Evolutionary conservation across 2,113 vertebrate genomes (phyloP), one percentile per base, ranked within the genome.

Genomic region (Ochotona curzoniae): DNA sequence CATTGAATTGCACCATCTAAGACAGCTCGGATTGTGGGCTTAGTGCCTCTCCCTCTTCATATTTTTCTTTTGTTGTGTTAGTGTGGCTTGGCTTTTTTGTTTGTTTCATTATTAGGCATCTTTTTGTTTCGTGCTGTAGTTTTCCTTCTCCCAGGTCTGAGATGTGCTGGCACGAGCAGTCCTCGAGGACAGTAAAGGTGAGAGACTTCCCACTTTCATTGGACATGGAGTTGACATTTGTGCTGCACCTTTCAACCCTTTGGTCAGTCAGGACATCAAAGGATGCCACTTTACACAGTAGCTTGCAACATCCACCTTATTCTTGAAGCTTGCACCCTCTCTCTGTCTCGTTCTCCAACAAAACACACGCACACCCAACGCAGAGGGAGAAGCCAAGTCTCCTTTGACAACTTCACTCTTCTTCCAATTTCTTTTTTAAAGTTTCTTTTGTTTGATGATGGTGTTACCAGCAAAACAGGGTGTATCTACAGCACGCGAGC

Each of bases 221-320:
- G 83, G 89, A 87, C 44, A 91, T 23, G 44, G 12, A 92, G 51
- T 8, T 69, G 76, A 82, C 7, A 35, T 25, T 61, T 80, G 73
- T 70, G 11, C 8, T 23, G 49, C 57, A 64, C 20, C 23, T 71
- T 73, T 8, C 8, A 44, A 25, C 12, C 32, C 28, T 93, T 91
- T 54, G 38, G 32, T 71, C 47, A 88, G 69, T 21, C 6, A 70
- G 81, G 13, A 87, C 54, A 89, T 80, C 80, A 95, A 93, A 93
- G n/a, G 38, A 70, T 61, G 38, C 3, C 13, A 25, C 44, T n/a
- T 54, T 51, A 47, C 13, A 30, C 26, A 83, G 10, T 7, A 75
- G 7, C 47, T 11, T 49, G 26, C 9, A 10, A 20, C 28, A 49
- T 3, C 8, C 80, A 66, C 8, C 7, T 15, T 13, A 57, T 57